Evolutionary conservation across 2,797 vertebrate species (phyloP).

Genomic region (Poeciliopsis gracilis): DNA sequence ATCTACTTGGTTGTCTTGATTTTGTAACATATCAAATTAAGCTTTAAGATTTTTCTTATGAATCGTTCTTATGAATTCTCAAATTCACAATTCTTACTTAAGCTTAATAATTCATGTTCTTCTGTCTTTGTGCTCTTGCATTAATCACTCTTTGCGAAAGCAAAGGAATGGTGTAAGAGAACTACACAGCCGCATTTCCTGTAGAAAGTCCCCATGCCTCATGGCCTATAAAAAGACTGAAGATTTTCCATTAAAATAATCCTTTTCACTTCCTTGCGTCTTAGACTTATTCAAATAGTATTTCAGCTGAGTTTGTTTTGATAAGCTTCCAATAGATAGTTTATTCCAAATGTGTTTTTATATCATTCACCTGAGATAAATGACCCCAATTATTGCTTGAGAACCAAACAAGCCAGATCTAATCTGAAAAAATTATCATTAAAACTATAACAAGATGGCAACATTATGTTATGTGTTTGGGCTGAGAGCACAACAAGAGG

Average conservation of each 20-base stretch:
- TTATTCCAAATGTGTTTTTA: not conserved
- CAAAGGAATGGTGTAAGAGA: not conserved
- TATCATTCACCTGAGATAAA: not conserved
- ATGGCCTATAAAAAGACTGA: not conserved
- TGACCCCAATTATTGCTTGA: not conserved
- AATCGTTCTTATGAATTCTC: not conserved
- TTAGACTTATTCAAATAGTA: not conserved
- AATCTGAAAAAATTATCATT: not conserved
- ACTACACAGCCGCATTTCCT: constrained; percentile 1
- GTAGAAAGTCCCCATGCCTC: not conserved
- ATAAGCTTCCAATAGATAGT: not conserved
- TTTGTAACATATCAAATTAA: not conserved
- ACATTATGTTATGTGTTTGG: not conserved
- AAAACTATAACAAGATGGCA: not conserved
- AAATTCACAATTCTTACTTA: not conserved
- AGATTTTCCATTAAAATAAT: not conserved
- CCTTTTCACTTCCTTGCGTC: not conserved
- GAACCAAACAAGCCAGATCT: not conserved
- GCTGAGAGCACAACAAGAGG: not conserved
- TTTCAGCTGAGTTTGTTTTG: not conserved
- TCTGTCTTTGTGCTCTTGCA: not conserved
- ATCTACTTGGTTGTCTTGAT: not conserved
- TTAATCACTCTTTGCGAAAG: not conserved
- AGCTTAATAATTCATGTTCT: too few species aligned
- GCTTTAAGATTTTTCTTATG: not conserved